A percentile compares a stretch with the other conserved stretches of the same genome.
Conservation (phyloP, 64 coral and sea anemone genomes). For the Stichodactyla mertensii region DNA sequence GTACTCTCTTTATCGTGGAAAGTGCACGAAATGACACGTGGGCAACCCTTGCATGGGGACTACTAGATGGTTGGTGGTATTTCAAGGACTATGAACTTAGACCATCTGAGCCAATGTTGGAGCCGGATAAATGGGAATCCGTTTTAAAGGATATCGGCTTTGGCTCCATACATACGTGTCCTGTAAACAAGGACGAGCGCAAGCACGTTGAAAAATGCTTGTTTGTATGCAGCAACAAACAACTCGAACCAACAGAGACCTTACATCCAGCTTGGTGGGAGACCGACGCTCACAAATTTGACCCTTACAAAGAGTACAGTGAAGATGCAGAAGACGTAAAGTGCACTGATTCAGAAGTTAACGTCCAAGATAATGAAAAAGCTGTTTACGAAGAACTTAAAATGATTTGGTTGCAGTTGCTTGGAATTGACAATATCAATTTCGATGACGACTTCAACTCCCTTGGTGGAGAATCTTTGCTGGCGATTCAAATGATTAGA, state of each 20-base stretch:
- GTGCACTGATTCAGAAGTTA: not conserved
- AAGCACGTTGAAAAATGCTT: conserved; percentile 1
- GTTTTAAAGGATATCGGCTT: not conserved
- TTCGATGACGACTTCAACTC: conserved; percentile 1
- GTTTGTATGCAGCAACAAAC: not conserved
- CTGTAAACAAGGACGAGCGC: not conserved
- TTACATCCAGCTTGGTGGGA: not conserved
- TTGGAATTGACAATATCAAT: not conserved
- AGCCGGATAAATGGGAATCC: not conserved
- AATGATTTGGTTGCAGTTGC: not conserved
- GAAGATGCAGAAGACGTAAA: not conserved
- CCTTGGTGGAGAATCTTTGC: not conserved
- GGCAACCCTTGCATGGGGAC: conserved; percentile 7
- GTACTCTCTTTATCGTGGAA: not conserved
- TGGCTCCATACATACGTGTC: not conserved
- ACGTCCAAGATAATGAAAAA: not conserved
- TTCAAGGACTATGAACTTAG: not conserved
- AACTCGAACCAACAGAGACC: not conserved
- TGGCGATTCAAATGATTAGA: conserved; percentile 1
- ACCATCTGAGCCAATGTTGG: conserved; percentile 1
- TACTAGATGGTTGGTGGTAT: not conserved
- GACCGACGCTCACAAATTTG: not conserved
- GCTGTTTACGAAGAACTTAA: not conserved
- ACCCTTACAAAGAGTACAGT: not conserved
- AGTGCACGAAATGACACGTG: conserved; percentile 7